phyloP scores from a whole-genome alignment of 2,888 invertebrate genomes.

The Myathropa florea region DNA sequence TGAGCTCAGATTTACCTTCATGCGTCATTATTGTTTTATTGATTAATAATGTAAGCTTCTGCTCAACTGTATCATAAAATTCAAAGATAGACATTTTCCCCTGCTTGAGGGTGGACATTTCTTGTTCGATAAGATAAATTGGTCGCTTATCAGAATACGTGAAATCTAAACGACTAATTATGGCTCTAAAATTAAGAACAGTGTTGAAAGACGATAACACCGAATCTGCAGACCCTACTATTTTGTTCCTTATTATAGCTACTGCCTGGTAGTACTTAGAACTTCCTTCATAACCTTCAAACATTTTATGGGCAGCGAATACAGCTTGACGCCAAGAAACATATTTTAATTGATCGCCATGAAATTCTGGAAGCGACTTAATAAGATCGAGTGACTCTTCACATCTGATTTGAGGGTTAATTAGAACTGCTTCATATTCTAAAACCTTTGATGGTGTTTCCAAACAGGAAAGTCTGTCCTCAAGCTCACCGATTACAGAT shows the following conservation, averaged over 20 bases:
- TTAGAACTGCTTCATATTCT: too few relatives aligned
- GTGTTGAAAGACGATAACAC: background rate
- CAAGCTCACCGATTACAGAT: background rate
- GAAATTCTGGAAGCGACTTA: background rate
- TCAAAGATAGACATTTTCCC: slow-evolving; percentile 35
- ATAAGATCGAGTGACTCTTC: background rate
- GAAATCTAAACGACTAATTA: background rate
- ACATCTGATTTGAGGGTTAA: too few relatives aligned
- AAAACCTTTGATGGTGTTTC: too few relatives aligned
- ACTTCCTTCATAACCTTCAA: background rate
- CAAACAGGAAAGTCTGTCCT: too few relatives aligned
- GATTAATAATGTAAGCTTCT: slow-evolving; percentile 25
- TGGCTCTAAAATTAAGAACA: slow-evolving; percentile 8
- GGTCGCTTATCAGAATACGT: slow-evolving; percentile 1
- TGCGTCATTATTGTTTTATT: slow-evolving; percentile 40
- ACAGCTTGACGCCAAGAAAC: background rate
- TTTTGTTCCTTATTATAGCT: background rate
- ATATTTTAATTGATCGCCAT: background rate
- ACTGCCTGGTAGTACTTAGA: background rate
- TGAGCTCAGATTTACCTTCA: slow-evolving; percentile 22
- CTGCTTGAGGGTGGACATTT: slow-evolving; percentile 41
- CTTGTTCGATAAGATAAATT: background rate
- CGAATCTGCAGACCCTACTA: slow-evolving; percentile 14
- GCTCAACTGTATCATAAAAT: slow-evolving; percentile 37
- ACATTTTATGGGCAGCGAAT: background rate